Conservation (phyloP, 1,140 invertebrate genomes). For the Agrypnia vestita region DNA sequence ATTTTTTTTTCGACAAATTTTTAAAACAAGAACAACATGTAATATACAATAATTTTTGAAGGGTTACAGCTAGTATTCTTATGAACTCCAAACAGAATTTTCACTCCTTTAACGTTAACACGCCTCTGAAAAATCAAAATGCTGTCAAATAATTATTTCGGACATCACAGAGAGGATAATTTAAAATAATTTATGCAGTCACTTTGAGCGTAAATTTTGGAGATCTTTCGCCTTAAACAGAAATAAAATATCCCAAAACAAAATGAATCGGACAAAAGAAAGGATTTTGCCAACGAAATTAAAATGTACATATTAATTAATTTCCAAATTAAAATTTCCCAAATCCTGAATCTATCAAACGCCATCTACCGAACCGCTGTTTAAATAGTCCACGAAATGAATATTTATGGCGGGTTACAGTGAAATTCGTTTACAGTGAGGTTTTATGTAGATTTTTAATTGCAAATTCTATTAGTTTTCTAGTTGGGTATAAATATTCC, state of each 20-base stretch:
- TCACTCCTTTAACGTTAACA: too few species aligned
- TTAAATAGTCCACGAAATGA: conserved; percentile 30
- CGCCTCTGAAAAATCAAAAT: too few species aligned
- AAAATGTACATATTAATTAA: conserved; percentile 39
- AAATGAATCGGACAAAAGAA: conserved; percentile 7
- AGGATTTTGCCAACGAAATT: conserved; percentile 4
- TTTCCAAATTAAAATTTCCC: conserved; percentile 33
- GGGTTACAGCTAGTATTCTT: too few species aligned
- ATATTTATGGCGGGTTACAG: conserved; percentile 25
- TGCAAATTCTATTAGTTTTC: conserved; percentile 28
- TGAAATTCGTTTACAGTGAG: conserved; percentile 18
- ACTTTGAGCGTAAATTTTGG: too few species aligned
- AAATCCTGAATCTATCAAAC: conserved; percentile 39
- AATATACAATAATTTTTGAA: too few species aligned
- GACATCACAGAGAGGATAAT: too few species aligned
- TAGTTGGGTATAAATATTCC: conserved; percentile 3
- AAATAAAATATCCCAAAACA: conserved; percentile 30
- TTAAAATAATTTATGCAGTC: too few species aligned
- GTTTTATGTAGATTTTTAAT: conserved; percentile 35
- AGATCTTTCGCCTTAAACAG: not conserved
- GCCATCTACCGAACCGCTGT: conserved; percentile 30
- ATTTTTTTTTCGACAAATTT: too few species aligned
- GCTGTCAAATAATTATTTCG: too few species aligned
- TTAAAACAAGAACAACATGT: too few species aligned
- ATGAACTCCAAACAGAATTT: too few species aligned